Evolutionary conservation across 2,888 invertebrate species (phyloP).

Genomic region (Tetanocera ferruginea): DNA sequence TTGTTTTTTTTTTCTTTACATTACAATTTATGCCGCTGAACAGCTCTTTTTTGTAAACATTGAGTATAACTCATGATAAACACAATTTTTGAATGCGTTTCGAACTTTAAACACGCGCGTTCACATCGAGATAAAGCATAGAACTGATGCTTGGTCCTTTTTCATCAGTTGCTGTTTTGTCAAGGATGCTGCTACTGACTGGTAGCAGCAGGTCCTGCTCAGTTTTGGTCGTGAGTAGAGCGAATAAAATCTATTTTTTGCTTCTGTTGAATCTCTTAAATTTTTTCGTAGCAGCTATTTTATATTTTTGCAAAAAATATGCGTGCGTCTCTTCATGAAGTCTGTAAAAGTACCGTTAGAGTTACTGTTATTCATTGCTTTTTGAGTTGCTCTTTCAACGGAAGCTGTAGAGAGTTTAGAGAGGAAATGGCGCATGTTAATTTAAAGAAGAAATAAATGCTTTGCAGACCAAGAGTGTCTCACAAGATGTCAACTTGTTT

Average conservation of each 20-base stretch:
- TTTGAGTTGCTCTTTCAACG: not conserved
- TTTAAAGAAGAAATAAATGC: not conserved
- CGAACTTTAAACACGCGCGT: constrained; percentile 12
- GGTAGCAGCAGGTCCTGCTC: not conserved
- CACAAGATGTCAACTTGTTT: no score
- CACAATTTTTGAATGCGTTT: not conserved
- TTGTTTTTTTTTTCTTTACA: not conserved
- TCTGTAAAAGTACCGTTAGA: no score
- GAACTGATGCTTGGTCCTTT: constrained; percentile 24
- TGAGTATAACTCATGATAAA: not conserved
- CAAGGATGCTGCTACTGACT: constrained; percentile 3
- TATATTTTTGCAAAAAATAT: not conserved
- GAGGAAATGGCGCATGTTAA: not conserved
- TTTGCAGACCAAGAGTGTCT: not conserved
- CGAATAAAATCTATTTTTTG: not conserved
- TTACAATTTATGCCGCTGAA: not conserved
- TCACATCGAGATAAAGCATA: constrained; percentile 9
- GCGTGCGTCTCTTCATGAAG: no score
- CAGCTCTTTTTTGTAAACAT: not conserved
- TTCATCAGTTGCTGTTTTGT: not conserved
- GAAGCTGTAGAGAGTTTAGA: not conserved
- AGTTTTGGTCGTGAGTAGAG: not conserved
- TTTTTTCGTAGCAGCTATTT: not conserved
- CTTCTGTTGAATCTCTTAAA: not conserved
- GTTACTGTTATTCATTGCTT: not conserved